Evolutionary conservation across 2,113 vertebrate species (phyloP), one percentile per base, ranked within the genome.

Genomic region (Varanus salvator): DNA sequence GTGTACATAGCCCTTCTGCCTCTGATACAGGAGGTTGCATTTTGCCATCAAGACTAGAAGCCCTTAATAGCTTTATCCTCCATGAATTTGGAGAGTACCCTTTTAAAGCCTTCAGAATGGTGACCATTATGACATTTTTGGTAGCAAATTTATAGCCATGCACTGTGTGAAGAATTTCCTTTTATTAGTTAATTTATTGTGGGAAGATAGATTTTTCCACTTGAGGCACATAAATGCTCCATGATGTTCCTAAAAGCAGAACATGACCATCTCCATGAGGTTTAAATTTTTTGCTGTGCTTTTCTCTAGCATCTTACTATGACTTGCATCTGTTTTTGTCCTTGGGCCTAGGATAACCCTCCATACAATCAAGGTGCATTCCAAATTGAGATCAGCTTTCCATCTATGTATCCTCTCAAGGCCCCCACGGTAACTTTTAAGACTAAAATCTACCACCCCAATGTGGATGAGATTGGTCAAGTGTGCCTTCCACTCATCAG

Each of bases 361-460:
- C 96, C 95, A 0, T 97, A 97, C 87, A 92, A 95, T 74, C 82
- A 76, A 6, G 95, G 91, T 1, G 96, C 97, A 64, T 97, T 97
- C 92, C 29, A 44, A 19, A 87, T 97, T 25, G 52, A 94, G 80
- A 89, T 97, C 84, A 85, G 0, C 21, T 97, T 97, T 93, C 95
- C 97, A 0, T 8, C 2, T 0, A 52, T 91, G 0, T 95, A 97
- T 75, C 97, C 97, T 0, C 48, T 96, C 31, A 94, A 0, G 44
- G 96, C 97, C 0, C 97, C 97, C 48, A 3, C 2, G 0, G 38
- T 87, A 87, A 95, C n/a, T 0, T 97, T 97, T 86, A 80, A 23
- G n/a, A 97, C 97, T 38, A 87, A 48, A 87, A 97, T 97, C 93
- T 96, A 97, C 92, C 97, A 97, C 83, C 96, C 97, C 14, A 92